Conservation (phyloP, 2,113 vertebrate species). For the Lepisosteus osseus region DNA sequence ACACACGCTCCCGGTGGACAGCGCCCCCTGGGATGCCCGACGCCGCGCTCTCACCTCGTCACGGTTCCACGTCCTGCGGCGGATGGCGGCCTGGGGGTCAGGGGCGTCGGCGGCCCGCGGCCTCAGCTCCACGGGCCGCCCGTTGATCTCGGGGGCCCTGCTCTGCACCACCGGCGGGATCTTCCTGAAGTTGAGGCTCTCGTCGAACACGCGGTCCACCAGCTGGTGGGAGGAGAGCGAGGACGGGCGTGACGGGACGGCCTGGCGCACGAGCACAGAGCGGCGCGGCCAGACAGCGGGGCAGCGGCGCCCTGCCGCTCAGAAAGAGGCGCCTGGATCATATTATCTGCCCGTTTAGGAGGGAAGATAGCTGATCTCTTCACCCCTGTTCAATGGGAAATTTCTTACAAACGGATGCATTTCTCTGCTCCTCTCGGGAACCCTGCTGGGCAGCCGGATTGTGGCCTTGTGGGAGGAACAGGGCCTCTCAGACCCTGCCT, state of each 20-base stretch:
- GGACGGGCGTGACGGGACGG: too few relatives aligned
- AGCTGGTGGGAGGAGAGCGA: constrained; percentile 59
- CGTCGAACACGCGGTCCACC: constrained; percentile 96
- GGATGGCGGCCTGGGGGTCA: constrained; percentile 83
- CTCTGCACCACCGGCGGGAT: constrained; percentile 84
- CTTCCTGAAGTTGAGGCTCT: constrained; percentile 97
- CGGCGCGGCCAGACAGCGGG: background rate
- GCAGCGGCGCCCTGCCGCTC: background rate
- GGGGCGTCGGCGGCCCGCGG: constrained; percentile 76
- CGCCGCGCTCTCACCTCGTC: constrained; percentile 80
- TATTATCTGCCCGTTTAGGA: too few relatives aligned
- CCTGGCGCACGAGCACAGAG: background rate
- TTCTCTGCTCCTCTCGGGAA: too few relatives aligned
- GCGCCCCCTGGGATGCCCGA: too few relatives aligned
- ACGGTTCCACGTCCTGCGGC: constrained; percentile 93
- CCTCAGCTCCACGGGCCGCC: constrained; percentile 73
- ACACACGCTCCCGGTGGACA: too few relatives aligned
- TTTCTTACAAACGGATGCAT: too few relatives aligned
- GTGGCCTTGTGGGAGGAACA: too few relatives aligned
- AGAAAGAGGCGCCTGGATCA: too few relatives aligned
- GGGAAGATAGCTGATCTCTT: too few relatives aligned
- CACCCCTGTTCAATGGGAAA: too few relatives aligned
- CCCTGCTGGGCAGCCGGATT: too few relatives aligned
- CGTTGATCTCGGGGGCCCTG: constrained; percentile 84
- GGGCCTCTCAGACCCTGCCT: too few relatives aligned